Evolutionary conservation across 1,140 invertebrate genomes (phyloP).

Genomic region (Metaphire vulgaris): DNA sequence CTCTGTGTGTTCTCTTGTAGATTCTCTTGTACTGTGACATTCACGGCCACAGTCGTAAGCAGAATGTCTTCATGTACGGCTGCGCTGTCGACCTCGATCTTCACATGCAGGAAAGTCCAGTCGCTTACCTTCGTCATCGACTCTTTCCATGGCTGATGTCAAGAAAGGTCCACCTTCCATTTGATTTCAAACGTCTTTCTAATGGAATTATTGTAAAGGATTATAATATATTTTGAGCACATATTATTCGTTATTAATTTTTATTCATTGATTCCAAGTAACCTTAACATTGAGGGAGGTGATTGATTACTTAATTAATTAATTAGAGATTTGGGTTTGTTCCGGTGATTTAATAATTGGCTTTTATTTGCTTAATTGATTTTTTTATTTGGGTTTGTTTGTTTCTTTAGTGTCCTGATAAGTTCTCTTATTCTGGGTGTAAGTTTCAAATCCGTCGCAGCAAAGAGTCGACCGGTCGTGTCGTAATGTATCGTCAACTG

Average conservation of each 20-base stretch:
- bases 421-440: slow-evolving; percentile 46
- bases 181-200: neutral
- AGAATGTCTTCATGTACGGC: slow-evolving; percentile 56
- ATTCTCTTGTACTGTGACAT: slow-evolving; percentile 53
- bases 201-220: no score
- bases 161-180: slow-evolving; percentile 36
- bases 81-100: slow-evolving; percentile 54
- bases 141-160: slow-evolving; percentile 50
- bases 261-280: no score
- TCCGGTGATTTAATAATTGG: no score
- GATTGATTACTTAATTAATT: no score
- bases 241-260: no score
- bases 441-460: slow-evolving; percentile 48
- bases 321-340: no score
- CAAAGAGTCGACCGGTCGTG: slow-evolving; percentile 51
- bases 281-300: no score
- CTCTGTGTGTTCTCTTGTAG: slow-evolving; percentile 9
- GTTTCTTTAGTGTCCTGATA: slow-evolving; percentile 47
- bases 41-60: slow-evolving; percentile 52
- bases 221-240: no score
- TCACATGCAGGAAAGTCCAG: neutral
- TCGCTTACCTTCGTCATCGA: slow-evolving; percentile 43
- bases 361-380: no score
- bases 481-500: slow-evolving; percentile 51
- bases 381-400: no score